Conservation (phyloP, 92 coral and sea anemone species). For the Zoanthus solanderi region DNA sequence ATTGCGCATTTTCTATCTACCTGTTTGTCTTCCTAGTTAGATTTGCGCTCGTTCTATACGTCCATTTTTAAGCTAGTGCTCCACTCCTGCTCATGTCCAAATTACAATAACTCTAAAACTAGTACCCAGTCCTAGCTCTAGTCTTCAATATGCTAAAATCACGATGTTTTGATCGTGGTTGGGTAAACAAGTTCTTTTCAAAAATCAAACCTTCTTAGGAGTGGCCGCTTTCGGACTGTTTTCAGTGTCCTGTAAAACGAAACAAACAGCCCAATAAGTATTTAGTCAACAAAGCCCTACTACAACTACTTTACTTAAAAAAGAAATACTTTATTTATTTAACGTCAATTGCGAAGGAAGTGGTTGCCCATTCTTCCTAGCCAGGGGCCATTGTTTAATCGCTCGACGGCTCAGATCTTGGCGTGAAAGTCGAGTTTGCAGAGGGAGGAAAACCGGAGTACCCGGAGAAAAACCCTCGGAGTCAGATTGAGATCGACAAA, state of each 20-base stretch:
- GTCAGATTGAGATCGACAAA: too few species aligned
- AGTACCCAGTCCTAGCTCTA: not conserved
- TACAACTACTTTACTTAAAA: too few species aligned
- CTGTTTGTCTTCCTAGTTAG: not conserved
- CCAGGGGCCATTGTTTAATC: too few species aligned
- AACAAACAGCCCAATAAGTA: not conserved
- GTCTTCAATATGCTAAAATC: not conserved
- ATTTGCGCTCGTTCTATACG: not conserved
- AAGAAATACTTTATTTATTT: too few species aligned
- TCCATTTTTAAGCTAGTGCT: not conserved
- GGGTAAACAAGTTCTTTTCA: constrained; percentile 5
- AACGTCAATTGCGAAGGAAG: too few species aligned
- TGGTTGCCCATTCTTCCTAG: too few species aligned
- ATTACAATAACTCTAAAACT: not conserved
- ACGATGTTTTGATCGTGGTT: not conserved
- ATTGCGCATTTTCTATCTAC: not conserved
- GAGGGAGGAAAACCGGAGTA: too few species aligned
- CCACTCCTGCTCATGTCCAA: not conserved
- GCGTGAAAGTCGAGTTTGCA: too few species aligned
- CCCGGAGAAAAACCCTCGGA: too few species aligned
- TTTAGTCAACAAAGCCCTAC: too few species aligned
- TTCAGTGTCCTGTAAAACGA: constrained; percentile 11
- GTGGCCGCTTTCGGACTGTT: not conserved
- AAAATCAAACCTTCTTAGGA: constrained; percentile 37
- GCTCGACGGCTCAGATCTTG: too few species aligned